Evolutionary conservation across 2,888 invertebrate genomes (phyloP).

Genomic region (Ochropleura plecta): DNA sequence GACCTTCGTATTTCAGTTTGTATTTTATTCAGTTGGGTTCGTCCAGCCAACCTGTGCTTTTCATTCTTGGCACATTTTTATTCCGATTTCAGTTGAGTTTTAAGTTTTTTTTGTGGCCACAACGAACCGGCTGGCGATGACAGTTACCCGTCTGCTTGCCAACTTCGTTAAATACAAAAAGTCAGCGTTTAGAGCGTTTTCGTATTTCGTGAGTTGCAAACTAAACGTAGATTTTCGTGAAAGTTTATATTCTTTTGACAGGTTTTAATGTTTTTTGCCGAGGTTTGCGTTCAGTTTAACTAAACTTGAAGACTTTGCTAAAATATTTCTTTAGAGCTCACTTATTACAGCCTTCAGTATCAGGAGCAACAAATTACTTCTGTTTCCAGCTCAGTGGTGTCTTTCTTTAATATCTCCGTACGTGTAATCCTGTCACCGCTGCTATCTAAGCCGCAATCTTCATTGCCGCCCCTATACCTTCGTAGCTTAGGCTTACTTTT

Average conservation of each 20-base stretch:
- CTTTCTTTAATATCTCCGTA: conserved; percentile 48
- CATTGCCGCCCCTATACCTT: conserved; percentile 55
- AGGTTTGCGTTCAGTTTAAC: conserved; percentile 23
- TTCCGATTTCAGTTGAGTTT: conserved; percentile 50
- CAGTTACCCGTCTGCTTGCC: conserved; percentile 64
- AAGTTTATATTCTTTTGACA: conserved; percentile 42
- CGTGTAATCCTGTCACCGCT: conserved; percentile 56
- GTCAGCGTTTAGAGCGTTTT: conserved; percentile 56
- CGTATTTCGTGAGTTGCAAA: conserved; percentile 62
- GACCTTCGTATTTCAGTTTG: conserved; percentile 41
- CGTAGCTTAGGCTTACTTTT: conserved; percentile 61
- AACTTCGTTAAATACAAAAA: conserved; percentile 65
- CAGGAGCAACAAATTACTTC: conserved; percentile 34
- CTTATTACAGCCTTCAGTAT: conserved; percentile 30
- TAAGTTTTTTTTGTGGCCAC: conserved; percentile 62
- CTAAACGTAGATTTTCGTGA: conserved; percentile 55
- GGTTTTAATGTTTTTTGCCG: conserved; percentile 20
- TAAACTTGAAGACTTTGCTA: conserved; percentile 8
- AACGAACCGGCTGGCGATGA: conserved; percentile 58
- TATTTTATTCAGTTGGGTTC: conserved; percentile 56
- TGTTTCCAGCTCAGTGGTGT: conserved; percentile 29
- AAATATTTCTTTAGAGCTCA: conserved; percentile 8
- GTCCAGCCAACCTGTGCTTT: conserved; percentile 57
- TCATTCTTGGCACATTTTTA: conserved; percentile 63
- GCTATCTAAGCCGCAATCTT: conserved; percentile 60